Evolutionary conservation across 1,140 invertebrate genomes (phyloP), one percentile per base, ranked within the genome.

Genomic region (Hylyphantes graminicola): DNA sequence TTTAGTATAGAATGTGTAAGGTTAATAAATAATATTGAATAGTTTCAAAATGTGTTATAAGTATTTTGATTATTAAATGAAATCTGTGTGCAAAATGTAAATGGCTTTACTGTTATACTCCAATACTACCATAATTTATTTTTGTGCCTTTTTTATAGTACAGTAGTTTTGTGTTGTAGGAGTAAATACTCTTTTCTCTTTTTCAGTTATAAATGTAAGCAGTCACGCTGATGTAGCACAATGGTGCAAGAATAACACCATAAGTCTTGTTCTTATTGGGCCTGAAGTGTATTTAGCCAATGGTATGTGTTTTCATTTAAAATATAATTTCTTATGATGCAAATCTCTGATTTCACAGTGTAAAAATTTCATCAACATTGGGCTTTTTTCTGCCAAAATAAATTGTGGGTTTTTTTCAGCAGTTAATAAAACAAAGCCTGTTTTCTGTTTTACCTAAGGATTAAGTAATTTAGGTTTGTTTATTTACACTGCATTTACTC

Each of bases 221-320:
- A 87, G 91, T 79, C 88, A 90, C 86, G 76, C 87, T 55, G 92
- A 90, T 80, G 89, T 98, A 63, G 91, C 91, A 76, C 88, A 93
- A 74, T 98, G 95, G 93, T 96, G 96, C 87, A 92, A 93, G 88
- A 88, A 92, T 7, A 92, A 96, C 19, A 86, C 89, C n/a, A 92
- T 99, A 55, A 90, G 91, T 59, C 87, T 99, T 76, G 97, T 98
- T 0, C 92, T 97, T 0, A 93, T 99, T 68, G 97, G 98, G 8
- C 97, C 98, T 10, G 98, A 99, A 90, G 96, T 95, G 90, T 97
- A 96, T 17, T 90, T 99, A n/a, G 96, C 95, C 9, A 92, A 93
- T 88, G 97, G 91, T 63, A 50, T 68, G 57, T 21, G 10, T 61
- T 75, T 6, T 76, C 54, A 54, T 65, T 21, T 70, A 50, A 50